Evolutionary conservation across 2,797 vertebrate species (phyloP), one percentile per base, ranked within the genome.

Genomic region (Echeneis naucrates): DNA sequence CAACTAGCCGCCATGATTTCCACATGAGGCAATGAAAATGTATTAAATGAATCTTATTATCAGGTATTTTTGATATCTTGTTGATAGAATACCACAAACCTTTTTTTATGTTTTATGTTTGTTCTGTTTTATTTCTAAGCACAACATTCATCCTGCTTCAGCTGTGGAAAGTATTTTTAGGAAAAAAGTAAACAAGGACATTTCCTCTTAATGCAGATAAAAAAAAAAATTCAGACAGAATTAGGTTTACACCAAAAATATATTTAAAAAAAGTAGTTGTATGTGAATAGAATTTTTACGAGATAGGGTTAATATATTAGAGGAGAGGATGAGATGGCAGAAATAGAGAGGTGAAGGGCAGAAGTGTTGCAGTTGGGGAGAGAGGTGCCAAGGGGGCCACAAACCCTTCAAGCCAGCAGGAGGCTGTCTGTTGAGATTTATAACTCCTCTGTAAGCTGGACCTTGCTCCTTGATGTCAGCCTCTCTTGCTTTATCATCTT

Each of bases 381-480:
- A 62, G 80, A 81, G 65, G 74, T 72, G 70, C 72, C 81, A 38
- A 82, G 72, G 72, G 84, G 82, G 57, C 84, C 71, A 82, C 84
- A 88, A 87, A 87, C 66, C 78, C 73, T 82, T 86, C 75, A 83
- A 81, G 66, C 60, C 68, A 80, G 69, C 61, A 3, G 54, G 63
- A 73, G 50, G 67, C 66, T 82, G 85, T 81, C 77, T 86, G 38
- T 47, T 51, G 61, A 86, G 85, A 89, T 88, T 88, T 88, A 89
- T 88, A 48, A 68, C 35, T 65, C 40, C 78, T 77, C 72, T 40
- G 67, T 60, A 54, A 86, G 69, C 65, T 33, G 72, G 82, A 87
- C 78, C 75, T 78, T 80, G 83, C 77, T 68, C 59, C 78, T 72
- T 26, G 32, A 87, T 86, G 81, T 86, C 88, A 83, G 57, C 81